These are phyloP conservation scores for Macrostomum cliftonense DNA, from an alignment of 2,888 invertebrate genomes.

Conservation along the genomic window DNA sequence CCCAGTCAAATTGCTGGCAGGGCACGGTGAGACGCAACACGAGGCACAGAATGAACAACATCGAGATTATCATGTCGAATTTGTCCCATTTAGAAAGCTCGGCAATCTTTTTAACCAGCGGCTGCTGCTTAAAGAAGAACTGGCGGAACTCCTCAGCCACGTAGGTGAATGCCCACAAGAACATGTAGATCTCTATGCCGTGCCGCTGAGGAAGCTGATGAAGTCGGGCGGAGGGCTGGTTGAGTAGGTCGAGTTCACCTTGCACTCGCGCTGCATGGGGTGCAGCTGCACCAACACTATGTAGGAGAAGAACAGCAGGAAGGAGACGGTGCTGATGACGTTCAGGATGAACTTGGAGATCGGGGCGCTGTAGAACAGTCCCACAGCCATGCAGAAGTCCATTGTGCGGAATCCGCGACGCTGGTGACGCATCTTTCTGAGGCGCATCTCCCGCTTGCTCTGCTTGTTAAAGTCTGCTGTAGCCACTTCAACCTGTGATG, in stretches of 20 bases:
- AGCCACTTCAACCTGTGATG: too few species aligned
- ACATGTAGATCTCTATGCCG: background rate
- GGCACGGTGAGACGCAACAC: constrained; percentile 21
- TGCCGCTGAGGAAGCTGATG: background rate
- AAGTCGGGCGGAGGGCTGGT: background rate
- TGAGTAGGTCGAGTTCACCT: background rate
- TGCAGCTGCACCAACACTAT: background rate
- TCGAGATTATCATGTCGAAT: constrained; percentile 26
- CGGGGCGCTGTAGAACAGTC: constrained; percentile 29
- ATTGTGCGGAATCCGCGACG: too few species aligned
- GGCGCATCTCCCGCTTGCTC: too few species aligned
- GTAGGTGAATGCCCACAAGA: background rate
- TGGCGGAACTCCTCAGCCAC: background rate
- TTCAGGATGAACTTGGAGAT: constrained; percentile 25
- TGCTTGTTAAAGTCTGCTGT: too few species aligned
- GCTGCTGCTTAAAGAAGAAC: background rate
- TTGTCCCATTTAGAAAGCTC: constrained; percentile 32
- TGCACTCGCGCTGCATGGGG: background rate
- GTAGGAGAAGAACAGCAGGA: background rate
- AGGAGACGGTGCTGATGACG: background rate
- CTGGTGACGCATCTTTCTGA: too few species aligned
- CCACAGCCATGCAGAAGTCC: background rate
- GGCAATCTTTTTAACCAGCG: constrained; percentile 15
- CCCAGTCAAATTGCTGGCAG: constrained; percentile 19
- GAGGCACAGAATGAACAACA: constrained; percentile 25